Base-by-base conservation (phyloP, 53 echinoderm and acorn worm genomes). In the Actinopyga echinites region DNA sequence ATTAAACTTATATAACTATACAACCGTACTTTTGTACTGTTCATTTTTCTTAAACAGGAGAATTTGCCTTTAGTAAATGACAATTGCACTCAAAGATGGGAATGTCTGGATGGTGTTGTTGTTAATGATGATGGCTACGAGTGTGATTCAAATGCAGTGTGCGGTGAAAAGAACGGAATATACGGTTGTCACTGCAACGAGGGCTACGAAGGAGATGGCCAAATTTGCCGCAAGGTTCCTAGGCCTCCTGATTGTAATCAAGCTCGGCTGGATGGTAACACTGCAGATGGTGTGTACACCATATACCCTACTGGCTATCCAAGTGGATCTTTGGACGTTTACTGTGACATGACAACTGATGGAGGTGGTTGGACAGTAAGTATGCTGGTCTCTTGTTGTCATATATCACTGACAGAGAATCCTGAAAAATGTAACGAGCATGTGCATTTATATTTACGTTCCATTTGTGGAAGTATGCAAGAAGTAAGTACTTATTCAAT, bases 331-430 rank as follows among this genome's bases (percentile, higher is more conserved):
- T 40, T 71, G 24, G 25, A 40, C 5, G 71, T 44, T 3, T 71
- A 44, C 42, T 71, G 71, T 42, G 71, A 71, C 42, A 71, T 71
- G 71, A 40, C 40, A 3, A 71, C 71, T 10, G 43, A 71, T 36
- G 71, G 71, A 6, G 71, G 71, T 6, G 49, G 49, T 15, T 49
- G 49, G 49, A 49, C 49, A 1, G 49, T 49, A 49, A 49, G 49
- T 49, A 49, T 40, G n/a, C n/a, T n/a, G n/a, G n/a, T n/a, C n/a
- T n/a, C n/a, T n/a, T n/a, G n/a, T n/a, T n/a, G n/a, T n/a, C n/a
- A n/a, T n/a, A n/a, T n/a, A n/a, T n/a, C n/a, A n/a, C n/a, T n/a
- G n/a, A n/a, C n/a, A n/a, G n/a, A n/a, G n/a, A n/a, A n/a, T n/a
- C n/a, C n/a, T n/a, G n/a, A n/a, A n/a, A n/a, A n/a, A n/a, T n/a